A percentile compares a stretch with the other conserved stretches of the same genome.
phyloP scores from a whole-genome alignment of 2,113 vertebrate species.

The Nothoprocta perdicaria region DNA sequence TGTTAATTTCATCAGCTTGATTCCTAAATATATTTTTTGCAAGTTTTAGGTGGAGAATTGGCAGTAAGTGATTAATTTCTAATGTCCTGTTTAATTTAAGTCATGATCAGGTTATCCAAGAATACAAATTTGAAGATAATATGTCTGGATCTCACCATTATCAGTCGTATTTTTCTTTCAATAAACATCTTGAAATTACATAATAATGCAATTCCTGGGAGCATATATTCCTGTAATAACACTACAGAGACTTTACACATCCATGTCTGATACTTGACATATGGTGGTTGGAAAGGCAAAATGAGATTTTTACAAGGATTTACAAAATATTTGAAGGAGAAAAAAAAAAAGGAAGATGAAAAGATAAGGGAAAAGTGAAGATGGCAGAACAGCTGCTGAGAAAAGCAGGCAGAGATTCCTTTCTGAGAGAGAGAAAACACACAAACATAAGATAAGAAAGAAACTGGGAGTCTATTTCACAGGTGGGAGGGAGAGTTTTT shows the following conservation, averaged over 20 bases:
- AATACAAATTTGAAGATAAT: neutral
- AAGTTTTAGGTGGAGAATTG: neutral
- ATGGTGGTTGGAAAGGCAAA: neutral
- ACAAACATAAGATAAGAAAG: neutral
- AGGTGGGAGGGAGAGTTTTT: neutral
- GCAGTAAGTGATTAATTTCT: neutral
- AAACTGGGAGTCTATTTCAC: neutral
- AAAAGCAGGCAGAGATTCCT: neutral
- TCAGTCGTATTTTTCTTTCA: neutral
- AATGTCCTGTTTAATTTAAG: neutral
- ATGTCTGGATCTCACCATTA: neutral
- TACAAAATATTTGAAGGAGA: neutral
- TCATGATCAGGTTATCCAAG: neutral
- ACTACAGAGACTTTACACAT: neutral
- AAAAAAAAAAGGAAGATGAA: neutral
- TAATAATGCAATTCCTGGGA: neutral
- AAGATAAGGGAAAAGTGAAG: neutral
- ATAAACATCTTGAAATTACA: neutral
- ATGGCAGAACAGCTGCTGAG: neutral
- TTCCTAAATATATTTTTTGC: neutral
- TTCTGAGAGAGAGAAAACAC: neutral
- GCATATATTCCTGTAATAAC: neutral
- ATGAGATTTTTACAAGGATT: neutral
- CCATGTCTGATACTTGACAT: neutral
- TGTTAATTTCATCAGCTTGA: neutral